phyloP scores from a whole-genome alignment of 2,888 invertebrate genomes.

The Tyria jacobaeae region DNA sequence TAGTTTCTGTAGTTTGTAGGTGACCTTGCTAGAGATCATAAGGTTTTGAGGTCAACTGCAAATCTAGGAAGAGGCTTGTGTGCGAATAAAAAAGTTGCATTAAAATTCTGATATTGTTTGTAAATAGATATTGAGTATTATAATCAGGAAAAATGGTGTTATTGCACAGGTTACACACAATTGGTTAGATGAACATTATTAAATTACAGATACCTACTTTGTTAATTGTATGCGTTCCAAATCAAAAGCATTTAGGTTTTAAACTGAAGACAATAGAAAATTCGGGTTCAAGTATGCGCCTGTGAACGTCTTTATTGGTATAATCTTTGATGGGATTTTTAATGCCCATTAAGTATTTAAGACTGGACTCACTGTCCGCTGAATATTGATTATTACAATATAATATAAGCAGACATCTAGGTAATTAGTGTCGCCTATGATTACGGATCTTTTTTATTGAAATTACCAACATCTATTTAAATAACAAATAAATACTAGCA shows the following conservation, averaged over 20 bases:
- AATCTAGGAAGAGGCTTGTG: constrained; percentile 19
- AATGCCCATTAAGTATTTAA: no score
- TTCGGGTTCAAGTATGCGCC: no score
- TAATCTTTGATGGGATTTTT: no score
- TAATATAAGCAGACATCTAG: background rate
- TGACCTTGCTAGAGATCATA: constrained; percentile 27
- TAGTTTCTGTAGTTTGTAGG: constrained; percentile 12
- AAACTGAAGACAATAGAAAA: no score
- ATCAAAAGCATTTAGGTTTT: no score
- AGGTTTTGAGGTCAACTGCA: constrained; percentile 23
- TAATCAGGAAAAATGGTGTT: background rate
- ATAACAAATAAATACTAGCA: no score
- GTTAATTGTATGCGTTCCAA: no score
- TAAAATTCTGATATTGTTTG: background rate
- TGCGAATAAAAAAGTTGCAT: constrained; percentile 4
- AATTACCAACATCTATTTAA: no score
- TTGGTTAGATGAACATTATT: background rate
- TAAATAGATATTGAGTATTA: background rate
- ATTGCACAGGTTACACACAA: background rate
- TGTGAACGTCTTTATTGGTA: background rate
- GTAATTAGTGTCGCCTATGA: no score
- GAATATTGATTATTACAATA: background rate
- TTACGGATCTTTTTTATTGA: no score
- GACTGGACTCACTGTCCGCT: no score
- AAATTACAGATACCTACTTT: background rate